Evolutionary conservation across 2,888 invertebrate species (phyloP).

Genomic region (Gastracanthus pulcherrimus): DNA sequence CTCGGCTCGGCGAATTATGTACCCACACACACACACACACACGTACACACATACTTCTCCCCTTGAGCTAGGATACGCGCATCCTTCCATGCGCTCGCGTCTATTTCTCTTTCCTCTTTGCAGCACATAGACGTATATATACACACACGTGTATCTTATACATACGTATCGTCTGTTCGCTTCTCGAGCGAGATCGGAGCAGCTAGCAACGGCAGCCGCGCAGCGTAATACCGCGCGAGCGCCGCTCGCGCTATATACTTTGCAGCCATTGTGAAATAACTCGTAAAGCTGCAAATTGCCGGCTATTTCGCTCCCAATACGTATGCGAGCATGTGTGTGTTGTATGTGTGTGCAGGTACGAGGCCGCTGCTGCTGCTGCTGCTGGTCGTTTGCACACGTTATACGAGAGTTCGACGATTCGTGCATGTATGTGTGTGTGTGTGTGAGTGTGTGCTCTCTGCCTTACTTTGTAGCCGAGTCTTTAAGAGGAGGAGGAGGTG

Average conservation of each 20-base stretch:
- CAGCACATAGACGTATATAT: neutral
- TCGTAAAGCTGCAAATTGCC: conserved; percentile 78
- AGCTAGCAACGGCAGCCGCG: too few relatives aligned
- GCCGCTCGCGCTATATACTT: conserved; percentile 73
- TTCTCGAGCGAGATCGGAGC: conserved; percentile 13
- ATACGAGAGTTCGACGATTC: neutral
- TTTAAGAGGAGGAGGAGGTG: conserved; percentile 8
- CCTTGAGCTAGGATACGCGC: conserved; percentile 31
- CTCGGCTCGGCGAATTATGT: conserved; percentile 41
- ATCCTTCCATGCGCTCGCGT: conserved; percentile 44
- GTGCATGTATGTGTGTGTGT: neutral
- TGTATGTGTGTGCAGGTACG: neutral
- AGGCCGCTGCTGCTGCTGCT: too few relatives aligned
- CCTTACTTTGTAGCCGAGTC: conserved; percentile 7
- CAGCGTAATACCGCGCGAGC: conserved; percentile 65
- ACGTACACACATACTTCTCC: too few relatives aligned
- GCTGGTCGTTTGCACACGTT: neutral
- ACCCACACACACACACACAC: conserved; percentile 56
- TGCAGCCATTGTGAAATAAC: conserved; percentile 78
- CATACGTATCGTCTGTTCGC: conserved; percentile 18
- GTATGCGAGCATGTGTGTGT: neutral
- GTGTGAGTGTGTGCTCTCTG: neutral
- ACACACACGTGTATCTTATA: neutral
- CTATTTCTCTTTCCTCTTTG: conserved; percentile 1
- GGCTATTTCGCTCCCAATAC: conserved; percentile 72